Conservation (phyloP, 2,888 invertebrate genomes). For the Hecatera dysodea region DNA sequence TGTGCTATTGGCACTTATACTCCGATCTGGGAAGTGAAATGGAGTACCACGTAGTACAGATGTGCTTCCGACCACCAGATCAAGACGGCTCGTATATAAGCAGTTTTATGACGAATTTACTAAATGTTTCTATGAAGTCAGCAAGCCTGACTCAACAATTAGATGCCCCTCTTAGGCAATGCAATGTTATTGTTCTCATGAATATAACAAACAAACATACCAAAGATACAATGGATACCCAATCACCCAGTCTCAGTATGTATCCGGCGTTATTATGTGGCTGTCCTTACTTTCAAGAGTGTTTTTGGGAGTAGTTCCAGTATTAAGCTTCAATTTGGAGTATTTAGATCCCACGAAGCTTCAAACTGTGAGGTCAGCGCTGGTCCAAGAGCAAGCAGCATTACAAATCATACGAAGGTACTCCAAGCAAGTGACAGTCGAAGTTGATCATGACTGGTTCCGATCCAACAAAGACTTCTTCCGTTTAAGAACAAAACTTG, state of each 20-base stretch:
- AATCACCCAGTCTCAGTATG: background rate
- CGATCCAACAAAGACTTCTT: constrained; percentile 79
- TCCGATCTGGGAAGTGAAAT: no score
- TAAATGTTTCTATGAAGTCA: background rate
- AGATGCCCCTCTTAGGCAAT: background rate
- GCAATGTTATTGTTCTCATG: background rate
- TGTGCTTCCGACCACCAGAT: no score
- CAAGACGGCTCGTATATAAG: no score
- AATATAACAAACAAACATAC: constrained; percentile 5
- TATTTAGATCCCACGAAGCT: constrained; percentile 11
- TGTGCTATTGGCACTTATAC: no score
- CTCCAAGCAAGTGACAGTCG: background rate
- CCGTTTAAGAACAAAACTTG: constrained; percentile 44
- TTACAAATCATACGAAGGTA: background rate
- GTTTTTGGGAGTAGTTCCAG: background rate
- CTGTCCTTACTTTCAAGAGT: background rate
- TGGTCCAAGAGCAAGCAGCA: background rate
- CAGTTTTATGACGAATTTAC: background rate
- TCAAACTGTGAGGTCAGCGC: constrained; percentile 17
- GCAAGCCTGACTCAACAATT: background rate
- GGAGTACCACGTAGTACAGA: no score
- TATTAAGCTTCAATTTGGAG: background rate
- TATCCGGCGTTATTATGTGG: background rate
- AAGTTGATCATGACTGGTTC: constrained; percentile 75
- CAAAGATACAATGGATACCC: background rate